Conservation (phyloP, 2,113 vertebrate species). For the Tautogolabrus adspersus region DNA sequence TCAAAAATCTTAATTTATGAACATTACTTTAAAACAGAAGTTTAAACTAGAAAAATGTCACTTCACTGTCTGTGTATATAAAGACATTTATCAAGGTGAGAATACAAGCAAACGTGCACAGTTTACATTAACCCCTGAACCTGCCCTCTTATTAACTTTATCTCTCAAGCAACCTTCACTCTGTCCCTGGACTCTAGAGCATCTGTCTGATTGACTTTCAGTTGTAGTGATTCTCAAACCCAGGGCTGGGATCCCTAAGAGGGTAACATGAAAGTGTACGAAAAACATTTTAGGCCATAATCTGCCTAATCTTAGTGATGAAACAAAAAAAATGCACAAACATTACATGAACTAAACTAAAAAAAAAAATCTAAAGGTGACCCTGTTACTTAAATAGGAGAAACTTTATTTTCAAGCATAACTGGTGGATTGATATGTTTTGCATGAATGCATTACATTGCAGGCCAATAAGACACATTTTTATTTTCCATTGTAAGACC, state of each 20-base stretch:
- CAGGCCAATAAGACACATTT: background rate
- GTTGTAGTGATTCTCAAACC: background rate
- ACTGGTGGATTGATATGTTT: no score
- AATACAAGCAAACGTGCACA: background rate
- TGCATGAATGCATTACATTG: no score
- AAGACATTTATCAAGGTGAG: background rate
- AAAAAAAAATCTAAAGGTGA: no score
- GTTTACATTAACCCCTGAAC: conserved; percentile 14
- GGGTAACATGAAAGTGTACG: background rate
- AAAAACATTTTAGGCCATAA: background rate
- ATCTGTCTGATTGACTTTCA: background rate
- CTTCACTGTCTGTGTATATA: background rate
- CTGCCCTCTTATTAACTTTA: background rate
- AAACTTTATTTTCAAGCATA: no score
- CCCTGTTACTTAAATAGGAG: no score
- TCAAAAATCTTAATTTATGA: background rate
- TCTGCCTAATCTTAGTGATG: no score
- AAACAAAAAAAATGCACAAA: background rate
- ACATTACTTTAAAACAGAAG: no score
- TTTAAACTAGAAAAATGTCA: no score
- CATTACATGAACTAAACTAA: background rate
- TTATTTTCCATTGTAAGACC: background rate
- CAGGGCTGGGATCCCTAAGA: background rate
- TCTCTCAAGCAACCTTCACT: background rate
- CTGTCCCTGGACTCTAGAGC: background rate